Base-by-base conservation (phyloP, 2,888 invertebrate genomes). In the Sarcophaga subvicina region DNA sequence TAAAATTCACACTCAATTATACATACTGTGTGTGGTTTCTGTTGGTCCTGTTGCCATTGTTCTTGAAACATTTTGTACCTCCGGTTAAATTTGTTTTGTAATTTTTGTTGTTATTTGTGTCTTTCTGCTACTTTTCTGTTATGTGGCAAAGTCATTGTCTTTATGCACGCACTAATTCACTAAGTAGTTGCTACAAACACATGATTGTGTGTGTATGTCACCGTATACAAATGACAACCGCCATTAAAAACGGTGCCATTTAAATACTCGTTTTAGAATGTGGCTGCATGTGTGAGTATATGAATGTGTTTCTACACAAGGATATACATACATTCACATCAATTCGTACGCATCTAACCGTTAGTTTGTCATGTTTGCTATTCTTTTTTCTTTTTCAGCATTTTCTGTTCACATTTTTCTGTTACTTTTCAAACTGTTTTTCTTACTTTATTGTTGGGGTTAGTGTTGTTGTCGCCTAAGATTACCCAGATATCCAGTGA, bases 91-190 rank as follows among this genome's bases (percentile, higher is more conserved):
- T 37, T 37, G 37, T 37, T 37, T 37, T 37, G 25, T 47, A 62
- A 25, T 25, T 25, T 80, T 79, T 72, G 17, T 64, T n/a, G 17
- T 3, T 67, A 12, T 20, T 22, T 10, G 37, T 47, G 20, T 47
- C 14, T 22, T 47, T 69, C 8, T 69, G 8, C n/a, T 17, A 49
- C 8, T 25, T 27, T 63, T 25, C 12, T 47, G 54, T 71, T 6
- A 25, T 83, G 54, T 69, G 27, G 60, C 60, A 76, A 79, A 83
- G 75, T 84, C 76, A 80, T 80, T 76, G 75, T 84, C 47, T 75
- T 60, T 80, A 66, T 66, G 64, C 80, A 80, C 76, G 81, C 78
- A 81, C 81, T 64, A 78, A 63, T 85, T 81, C 22, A n/a, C 25
- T 66, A 84, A 85, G 85, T 85, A 63, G 80, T 77, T 80, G 62